These are phyloP conservation scores for Drosophila littoralis DNA, from an alignment of 1,140 invertebrate genomes.

Conservation along the genomic window DNA sequence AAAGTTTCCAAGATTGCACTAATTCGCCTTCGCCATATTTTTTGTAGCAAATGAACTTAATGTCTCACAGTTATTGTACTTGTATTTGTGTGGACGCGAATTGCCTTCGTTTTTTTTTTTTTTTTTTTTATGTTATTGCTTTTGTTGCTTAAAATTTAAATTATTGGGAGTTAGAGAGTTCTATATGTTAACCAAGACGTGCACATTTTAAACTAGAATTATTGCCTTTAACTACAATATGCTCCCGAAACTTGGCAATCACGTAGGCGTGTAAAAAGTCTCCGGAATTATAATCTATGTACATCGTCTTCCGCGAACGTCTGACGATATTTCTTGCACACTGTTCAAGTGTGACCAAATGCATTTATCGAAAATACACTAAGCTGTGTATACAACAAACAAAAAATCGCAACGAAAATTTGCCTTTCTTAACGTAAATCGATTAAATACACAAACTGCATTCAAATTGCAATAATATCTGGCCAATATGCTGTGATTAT, in stretches of 20 bases:
- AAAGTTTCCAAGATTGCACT: slow-evolving; percentile 52
- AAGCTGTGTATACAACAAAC: slow-evolving; percentile 24
- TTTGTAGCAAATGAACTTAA: slow-evolving; percentile 38
- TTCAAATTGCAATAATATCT: background rate
- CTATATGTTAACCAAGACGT: slow-evolving; percentile 2
- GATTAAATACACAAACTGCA: background rate
- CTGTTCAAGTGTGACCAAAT: slow-evolving; percentile 43
- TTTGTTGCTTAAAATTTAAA: slow-evolving; percentile 4
- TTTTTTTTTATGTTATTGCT: slow-evolving; percentile 40
- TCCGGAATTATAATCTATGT: slow-evolving; percentile 52
- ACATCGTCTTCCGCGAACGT: slow-evolving; percentile 55
- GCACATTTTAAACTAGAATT: slow-evolving; percentile 21
- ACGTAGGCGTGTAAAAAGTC: slow-evolving; percentile 51
- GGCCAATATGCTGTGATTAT: background rate
- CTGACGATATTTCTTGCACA: slow-evolving; percentile 44
- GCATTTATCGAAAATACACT: slow-evolving; percentile 1
- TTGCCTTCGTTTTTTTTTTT: slow-evolving; percentile 23
- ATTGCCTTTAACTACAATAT: slow-evolving; percentile 40
- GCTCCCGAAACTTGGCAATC: slow-evolving; percentile 41
- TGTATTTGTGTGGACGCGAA: slow-evolving; percentile 46
- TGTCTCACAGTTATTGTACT: slow-evolving; percentile 38
- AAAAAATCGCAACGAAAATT: background rate
- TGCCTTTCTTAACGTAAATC: background rate
- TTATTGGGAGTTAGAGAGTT: slow-evolving; percentile 6
- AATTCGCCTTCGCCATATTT: slow-evolving; percentile 57